Evolutionary conservation across 2,113 vertebrate species (phyloP).

Genomic region (Chunga burmeisteri): DNA sequence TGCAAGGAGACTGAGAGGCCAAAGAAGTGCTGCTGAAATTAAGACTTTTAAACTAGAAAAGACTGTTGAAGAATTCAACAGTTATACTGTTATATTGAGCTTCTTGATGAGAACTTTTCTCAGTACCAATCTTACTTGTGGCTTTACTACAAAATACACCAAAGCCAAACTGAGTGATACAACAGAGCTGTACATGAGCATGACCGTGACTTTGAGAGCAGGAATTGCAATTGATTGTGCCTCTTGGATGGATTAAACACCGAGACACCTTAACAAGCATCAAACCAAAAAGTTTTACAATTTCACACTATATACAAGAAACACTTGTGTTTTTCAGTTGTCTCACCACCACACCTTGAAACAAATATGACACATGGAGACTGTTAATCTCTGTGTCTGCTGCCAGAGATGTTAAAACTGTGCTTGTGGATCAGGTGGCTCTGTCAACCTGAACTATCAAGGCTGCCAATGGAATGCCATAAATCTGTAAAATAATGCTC

Average conservation of each 20-base stretch:
- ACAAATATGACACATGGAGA: not conserved
- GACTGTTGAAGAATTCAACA: not conserved
- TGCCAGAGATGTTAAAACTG: not conserved
- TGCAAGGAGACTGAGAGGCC: not conserved
- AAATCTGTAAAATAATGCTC: not conserved
- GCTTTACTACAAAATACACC: not conserved
- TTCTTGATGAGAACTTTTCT: not conserved
- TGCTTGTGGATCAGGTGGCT: not conserved
- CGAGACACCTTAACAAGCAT: not conserved
- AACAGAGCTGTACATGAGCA: not conserved
- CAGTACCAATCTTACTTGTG: not conserved
- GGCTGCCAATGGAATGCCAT: not conserved
- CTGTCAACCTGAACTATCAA: not conserved
- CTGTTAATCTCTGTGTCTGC: not conserved
- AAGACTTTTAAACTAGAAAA: not conserved
- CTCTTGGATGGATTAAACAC: not conserved
- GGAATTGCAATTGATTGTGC: not conserved
- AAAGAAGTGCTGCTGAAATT: not conserved
- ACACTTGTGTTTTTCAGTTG: not conserved
- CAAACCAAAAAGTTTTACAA: not conserved
- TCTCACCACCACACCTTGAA: not conserved
- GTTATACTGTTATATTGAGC: rapidly evolving
- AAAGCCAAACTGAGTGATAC: not conserved
- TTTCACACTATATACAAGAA: not conserved
- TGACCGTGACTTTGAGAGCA: not conserved